A percentile compares a stretch with the other conserved stretches of the same genome.
Evolutionary conservation across 2,888 invertebrate genomes (phyloP).

Genomic region (Cheiracanthium punctorium): DNA sequence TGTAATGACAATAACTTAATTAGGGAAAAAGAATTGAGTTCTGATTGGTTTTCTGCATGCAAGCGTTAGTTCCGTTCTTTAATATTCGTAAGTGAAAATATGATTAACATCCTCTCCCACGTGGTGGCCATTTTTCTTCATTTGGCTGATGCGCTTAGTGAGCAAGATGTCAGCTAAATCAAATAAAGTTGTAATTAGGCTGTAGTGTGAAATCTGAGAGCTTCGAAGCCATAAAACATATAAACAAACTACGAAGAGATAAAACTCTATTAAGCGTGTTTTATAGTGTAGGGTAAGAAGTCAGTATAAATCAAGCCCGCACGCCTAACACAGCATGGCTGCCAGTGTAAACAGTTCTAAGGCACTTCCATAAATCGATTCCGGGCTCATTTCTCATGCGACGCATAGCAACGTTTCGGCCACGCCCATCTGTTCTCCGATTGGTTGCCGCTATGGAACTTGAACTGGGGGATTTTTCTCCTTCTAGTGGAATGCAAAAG

Average conservation of each 20-base stretch:
- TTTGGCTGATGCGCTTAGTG: constrained; percentile 40
- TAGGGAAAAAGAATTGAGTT: constrained; percentile 33
- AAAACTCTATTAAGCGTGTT: constrained; percentile 68
- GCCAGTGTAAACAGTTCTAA: constrained; percentile 65
- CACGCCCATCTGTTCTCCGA: constrained; percentile 43
- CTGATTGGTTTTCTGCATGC: constrained; percentile 41
- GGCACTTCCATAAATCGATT: constrained; percentile 63
- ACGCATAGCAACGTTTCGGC: constrained; percentile 60
- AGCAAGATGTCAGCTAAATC: constrained; percentile 56
- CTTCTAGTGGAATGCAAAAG: constrained; percentile 25
- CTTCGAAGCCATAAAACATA: constrained; percentile 60
- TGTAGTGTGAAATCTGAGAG: constrained; percentile 62
- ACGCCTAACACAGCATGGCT: constrained; percentile 54
- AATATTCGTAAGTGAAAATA: constrained; percentile 68
- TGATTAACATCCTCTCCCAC: constrained; percentile 50
- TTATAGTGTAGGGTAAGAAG: constrained; percentile 67
- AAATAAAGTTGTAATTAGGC: constrained; percentile 68
- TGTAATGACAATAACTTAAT: constrained; percentile 53
- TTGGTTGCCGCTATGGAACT: constrained; percentile 37
- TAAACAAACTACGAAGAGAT: constrained; percentile 62
- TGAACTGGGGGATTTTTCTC: constrained; percentile 23
- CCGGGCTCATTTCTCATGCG: constrained; percentile 65
- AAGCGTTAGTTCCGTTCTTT: constrained; percentile 31
- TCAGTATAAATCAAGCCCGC: constrained; percentile 65
- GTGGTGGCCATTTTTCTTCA: constrained; percentile 54